phyloP scores from a whole-genome alignment of 1,140 invertebrate species.

The Calliopsis andreniformis region DNA sequence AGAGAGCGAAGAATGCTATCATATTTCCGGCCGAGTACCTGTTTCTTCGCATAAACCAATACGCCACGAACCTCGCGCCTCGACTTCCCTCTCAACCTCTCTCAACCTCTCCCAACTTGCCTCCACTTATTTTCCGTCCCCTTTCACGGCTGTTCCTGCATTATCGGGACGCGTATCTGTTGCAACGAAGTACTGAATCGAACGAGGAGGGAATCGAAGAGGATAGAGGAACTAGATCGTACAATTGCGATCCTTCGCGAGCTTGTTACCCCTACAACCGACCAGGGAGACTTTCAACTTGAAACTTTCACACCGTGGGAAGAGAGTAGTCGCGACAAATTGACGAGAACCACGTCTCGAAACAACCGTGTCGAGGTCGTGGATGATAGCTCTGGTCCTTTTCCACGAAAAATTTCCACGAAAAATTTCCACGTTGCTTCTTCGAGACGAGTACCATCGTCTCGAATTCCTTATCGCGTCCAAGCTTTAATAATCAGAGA shows the following conservation, averaged over 20 bases:
- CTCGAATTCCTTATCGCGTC: background rate
- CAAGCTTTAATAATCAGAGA: background rate
- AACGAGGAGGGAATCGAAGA: background rate
- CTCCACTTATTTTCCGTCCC: slow-evolving; percentile 15
- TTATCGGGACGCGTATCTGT: background rate
- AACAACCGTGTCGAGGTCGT: background rate
- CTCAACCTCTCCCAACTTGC: slow-evolving; percentile 3
- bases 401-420: background rate
- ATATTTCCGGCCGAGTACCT: slow-evolving; percentile 57
- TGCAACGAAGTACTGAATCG: background rate
- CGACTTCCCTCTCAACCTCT: slow-evolving; percentile 14
- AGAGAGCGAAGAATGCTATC: slow-evolving; percentile 45
- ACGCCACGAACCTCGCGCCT: slow-evolving; percentile 2
- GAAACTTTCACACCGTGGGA: background rate
- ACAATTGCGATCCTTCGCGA: no score
- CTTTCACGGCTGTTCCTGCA: background rate
- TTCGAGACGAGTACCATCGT: background rate
- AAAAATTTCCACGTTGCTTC: background rate
- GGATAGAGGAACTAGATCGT: background rate
- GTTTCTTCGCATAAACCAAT: slow-evolving; percentile 53
- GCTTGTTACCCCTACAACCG: no score
- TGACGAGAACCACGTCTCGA: background rate
- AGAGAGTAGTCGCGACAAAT: background rate
- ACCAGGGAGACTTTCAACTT: no score
- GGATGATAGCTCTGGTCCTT: background rate